Conservation (phyloP, 2,888 invertebrate genomes). For the Calameuta filiformis region DNA sequence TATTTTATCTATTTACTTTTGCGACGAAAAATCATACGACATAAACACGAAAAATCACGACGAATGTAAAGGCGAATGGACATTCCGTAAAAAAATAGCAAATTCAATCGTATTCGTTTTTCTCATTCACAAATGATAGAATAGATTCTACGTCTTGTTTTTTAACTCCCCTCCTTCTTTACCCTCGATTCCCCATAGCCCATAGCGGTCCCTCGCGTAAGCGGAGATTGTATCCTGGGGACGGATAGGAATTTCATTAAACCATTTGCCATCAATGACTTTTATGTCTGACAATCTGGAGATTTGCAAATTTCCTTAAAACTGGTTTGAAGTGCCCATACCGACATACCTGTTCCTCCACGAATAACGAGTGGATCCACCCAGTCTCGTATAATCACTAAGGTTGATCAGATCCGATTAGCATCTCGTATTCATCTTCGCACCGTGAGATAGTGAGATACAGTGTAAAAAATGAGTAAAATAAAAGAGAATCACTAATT, state of each 20-base stretch:
- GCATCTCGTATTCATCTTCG: neutral
- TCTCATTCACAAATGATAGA: neutral
- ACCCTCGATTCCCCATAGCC: neutral
- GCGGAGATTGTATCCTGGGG: neutral
- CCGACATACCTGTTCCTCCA: neutral
- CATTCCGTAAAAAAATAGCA: neutral
- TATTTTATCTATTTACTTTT: neutral
- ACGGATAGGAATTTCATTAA: neutral
- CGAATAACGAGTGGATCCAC: neutral
- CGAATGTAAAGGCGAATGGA: neutral
- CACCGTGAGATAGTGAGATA: neutral
- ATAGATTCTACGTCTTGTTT: neutral
- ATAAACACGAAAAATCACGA: neutral
- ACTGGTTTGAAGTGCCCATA: neutral
- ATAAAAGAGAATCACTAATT: neutral
- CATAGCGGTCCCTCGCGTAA: neutral
- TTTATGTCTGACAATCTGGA: neutral
- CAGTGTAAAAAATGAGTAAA: neutral
- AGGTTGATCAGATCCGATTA: neutral
- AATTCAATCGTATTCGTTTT: neutral
- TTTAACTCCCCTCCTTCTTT: neutral
- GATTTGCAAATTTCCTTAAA: neutral
- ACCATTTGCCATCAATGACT: constrained; percentile 6
- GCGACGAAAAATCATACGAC: neutral
- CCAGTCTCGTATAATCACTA: neutral